Conservation (phyloP, 2,888 invertebrate species). For the Pachydiplax longipennis region DNA sequence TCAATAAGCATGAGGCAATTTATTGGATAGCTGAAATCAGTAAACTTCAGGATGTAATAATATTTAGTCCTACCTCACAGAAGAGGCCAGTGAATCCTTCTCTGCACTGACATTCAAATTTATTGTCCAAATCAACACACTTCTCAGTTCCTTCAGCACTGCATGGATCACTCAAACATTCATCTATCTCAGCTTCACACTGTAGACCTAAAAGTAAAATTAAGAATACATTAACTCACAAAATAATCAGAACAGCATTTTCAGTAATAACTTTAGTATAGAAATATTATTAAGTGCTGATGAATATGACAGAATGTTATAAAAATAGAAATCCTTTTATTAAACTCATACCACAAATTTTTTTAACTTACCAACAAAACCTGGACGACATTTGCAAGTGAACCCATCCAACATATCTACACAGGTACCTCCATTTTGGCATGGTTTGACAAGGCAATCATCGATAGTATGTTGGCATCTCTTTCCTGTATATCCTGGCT, state of each 20-base stretch:
- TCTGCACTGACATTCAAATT: slow-evolving; percentile 86
- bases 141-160: slow-evolving; percentile 88
- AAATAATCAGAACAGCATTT: neutral
- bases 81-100: slow-evolving; percentile 85
- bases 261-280: neutral
- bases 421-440: slow-evolving; percentile 91
- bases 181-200: slow-evolving; percentile 92
- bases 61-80: slow-evolving; percentile 69
- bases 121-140: slow-evolving; percentile 88
- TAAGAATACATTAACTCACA: neutral
- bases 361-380: slow-evolving; percentile 71
- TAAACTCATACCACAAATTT: neutral
- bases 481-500: slow-evolving; percentile 93
- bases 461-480: slow-evolving; percentile 93
- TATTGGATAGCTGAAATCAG: too few species aligned
- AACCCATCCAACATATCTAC: slow-evolving; percentile 89
- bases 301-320: neutral
- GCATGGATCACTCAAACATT: slow-evolving; percentile 90
- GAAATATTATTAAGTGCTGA: neutral
- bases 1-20: too few species aligned
- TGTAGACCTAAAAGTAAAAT: slow-evolving; percentile 68
- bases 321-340: neutral
- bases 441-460: slow-evolving; percentile 88
- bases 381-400: slow-evolving; percentile 90
- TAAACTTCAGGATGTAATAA: too few species aligned